These are phyloP conservation scores for Camptogramma bilineatum DNA, from an alignment of 2,888 invertebrate genomes.

Conservation along the genomic window DNA sequence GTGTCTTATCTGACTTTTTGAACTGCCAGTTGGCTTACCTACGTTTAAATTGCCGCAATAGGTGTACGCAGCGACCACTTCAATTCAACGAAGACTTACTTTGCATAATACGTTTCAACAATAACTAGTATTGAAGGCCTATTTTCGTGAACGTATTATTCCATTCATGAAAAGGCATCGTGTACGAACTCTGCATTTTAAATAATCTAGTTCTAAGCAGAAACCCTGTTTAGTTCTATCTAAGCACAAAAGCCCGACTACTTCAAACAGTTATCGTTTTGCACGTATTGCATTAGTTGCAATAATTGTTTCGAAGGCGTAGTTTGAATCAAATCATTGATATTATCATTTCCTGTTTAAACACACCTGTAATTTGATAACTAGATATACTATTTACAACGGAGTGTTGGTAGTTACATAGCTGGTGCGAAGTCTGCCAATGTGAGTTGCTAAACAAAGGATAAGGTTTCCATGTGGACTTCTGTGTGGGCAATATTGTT, in stretches of 20 bases:
- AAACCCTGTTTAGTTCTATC: background rate
- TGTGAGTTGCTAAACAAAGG: constrained; percentile 48
- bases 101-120: constrained; percentile 49
- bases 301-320: constrained; percentile 8
- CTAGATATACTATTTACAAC: constrained; percentile 42
- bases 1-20: constrained; percentile 66
- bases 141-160: constrained; percentile 50
- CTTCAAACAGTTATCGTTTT: constrained; percentile 2
- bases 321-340: constrained; percentile 24
- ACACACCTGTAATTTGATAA: constrained; percentile 44
- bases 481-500: constrained; percentile 18
- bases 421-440: constrained; percentile 41
- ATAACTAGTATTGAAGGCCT: constrained; percentile 48
- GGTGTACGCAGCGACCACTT: constrained; percentile 38
- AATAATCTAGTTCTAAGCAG: constrained; percentile 12
- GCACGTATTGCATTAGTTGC: constrained; percentile 37
- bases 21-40: constrained; percentile 52
- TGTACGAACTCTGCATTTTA: constrained; percentile 32
- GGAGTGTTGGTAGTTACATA: constrained; percentile 41
- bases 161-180: constrained; percentile 52
- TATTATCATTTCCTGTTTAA: constrained; percentile 51
- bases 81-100: constrained; percentile 46
- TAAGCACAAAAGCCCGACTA: background rate
- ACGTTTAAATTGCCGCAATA: constrained; percentile 42
- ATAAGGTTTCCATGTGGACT: constrained; percentile 43